Evolutionary conservation across 2,113 vertebrate genomes (phyloP), one percentile per base, ranked within the genome.

Genomic region (Myotis brandtii): DNA sequence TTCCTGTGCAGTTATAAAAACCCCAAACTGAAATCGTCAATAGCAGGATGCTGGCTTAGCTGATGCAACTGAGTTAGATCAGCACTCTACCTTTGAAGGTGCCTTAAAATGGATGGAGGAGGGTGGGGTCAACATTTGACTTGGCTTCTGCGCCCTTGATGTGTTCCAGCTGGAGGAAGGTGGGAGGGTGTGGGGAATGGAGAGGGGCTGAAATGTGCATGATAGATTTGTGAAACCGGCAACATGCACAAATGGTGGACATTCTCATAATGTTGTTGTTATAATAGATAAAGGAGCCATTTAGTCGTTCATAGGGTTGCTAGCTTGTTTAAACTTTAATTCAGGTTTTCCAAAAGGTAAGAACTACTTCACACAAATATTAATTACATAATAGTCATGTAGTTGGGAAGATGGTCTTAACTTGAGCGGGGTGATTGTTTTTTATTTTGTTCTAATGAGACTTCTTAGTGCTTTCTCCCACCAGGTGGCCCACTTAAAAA

Each of bases 101-200:
- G 97, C 97, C 98, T 98, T 98, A 97, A 98, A 98, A 97, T 98
- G 98, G 98, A 98, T 97, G 97, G 97, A 98, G 97, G 97, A 98
- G 98, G 98, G 98, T 98, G 98, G 98, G 97, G 98, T 98, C 97
- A 97, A 91, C 98, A 86, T 98, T 97, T 98, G 98, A 97, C 98
- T 98, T 98, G 98, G 98, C 98, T 98, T 97, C 97, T 98, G 97
- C n/a, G 85, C 95, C 97, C 97, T 95, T 98, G 98, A 98, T 98
- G 97, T 86, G 64, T 98, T 98, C 98, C 98, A 98, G 98, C 98
- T 98, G 98, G 97, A 96, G 88, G 94, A 92, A 96, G 98, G 94
- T 87, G 75, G 75, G 96, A 97, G 98, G 96, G 96, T 96, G 96
- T 97, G 97, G 97, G 97, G 97, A 95, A 52, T 56, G 20, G 86